Evolutionary conservation across 2,113 vertebrate genomes (phyloP), one percentile per base, ranked within the genome.

Genomic region (Paramormyrops kingsleyae): DNA sequence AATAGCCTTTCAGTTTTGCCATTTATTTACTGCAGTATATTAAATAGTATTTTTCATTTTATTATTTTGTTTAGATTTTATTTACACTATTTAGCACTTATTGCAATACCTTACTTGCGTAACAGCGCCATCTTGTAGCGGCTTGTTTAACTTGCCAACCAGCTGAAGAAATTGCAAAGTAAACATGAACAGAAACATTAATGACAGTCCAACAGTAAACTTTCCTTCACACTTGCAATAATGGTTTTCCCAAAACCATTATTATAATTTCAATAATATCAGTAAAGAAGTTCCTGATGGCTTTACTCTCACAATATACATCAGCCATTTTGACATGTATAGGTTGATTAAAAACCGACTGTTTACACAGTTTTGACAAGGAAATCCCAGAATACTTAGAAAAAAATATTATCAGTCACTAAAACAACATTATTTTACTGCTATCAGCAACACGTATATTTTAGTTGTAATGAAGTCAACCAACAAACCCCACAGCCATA

Each of bases 41-140:
- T 17, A 80, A 5, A 80, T 80, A 39, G 31, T 42, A 80, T 42
- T 84, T 83, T 44, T 44, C 0, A 84, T 84, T 24, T 24, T 47
- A 21, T 83, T 83, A 84, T 46, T 21, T 44, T 3, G 19, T 46
- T 47, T 4, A 47, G 83, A 17, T 44, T 47, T 84, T 84, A n/a
- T 84, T n/a, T 84, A 10, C 3, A 84, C 9, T 13, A 47, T 44
- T 47, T 46, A 84, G n/a, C 62, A 70, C n/a, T 70, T 27, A 31
- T 31, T 31, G 62, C 27, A 31, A 31, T 13, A 24, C 44, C 39
- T 42, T 24, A 42, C 21, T 84, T 47, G 44, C 46, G 44, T 46
- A 47, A 84, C 42, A 84, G 83, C 83, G 83, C 83, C 83, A 84
- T 47, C 83, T 84, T 47, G 83, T 84, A 46, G 83, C 21, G 7